These are phyloP conservation scores for Leptodactylus fallax DNA, from an alignment of 2,797 vertebrate species.

Conservation along the genomic window DNA sequence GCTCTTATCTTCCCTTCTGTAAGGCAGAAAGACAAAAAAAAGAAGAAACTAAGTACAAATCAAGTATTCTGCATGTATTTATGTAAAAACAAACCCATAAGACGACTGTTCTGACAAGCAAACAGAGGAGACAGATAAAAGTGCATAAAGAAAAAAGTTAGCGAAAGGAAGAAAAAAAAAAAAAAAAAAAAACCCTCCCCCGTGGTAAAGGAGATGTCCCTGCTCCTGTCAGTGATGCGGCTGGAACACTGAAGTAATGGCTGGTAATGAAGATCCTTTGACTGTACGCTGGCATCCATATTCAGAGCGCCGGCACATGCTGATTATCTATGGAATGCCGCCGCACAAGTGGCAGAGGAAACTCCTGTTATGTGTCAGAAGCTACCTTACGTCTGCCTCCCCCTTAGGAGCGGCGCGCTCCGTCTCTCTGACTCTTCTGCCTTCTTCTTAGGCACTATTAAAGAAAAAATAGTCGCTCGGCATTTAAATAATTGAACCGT, in stretches of 20 bases:
- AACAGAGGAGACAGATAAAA: constrained; percentile 46
- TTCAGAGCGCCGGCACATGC: not conserved
- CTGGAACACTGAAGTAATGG: constrained; percentile 42
- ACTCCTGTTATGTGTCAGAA: constrained; percentile 40
- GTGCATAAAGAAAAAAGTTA: not conserved
- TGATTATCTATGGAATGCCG: constrained; percentile 29
- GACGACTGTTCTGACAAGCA: constrained; percentile 13
- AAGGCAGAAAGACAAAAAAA: not conserved
- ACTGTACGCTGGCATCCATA: constrained; percentile 30
- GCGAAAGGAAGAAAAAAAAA: not conserved
- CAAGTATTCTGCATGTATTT: constrained; percentile 38
- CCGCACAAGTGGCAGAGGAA: constrained; percentile 32
- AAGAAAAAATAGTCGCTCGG: constrained; percentile 42
- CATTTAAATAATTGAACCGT: constrained; percentile 62
- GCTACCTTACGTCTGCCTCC: constrained; percentile 12
- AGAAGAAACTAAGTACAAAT: not conserved
- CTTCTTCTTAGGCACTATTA: constrained; percentile 22
- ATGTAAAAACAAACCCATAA: constrained; percentile 46
- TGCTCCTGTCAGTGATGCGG: constrained; percentile 32
- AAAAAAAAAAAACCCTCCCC: not conserved
- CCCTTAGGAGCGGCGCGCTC: constrained; percentile 30
- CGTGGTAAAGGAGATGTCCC: constrained; percentile 17
- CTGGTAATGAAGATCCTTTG: constrained; percentile 60
- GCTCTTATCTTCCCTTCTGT: constrained; percentile 16
- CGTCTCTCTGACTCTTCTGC: not conserved